A percentile compares a stretch with the other conserved stretches of the same genome.
These are phyloP conservation scores for Corella eumyota DNA, from an alignment of 23 tunicate genomes.

Conservation along the genomic window DNA sequence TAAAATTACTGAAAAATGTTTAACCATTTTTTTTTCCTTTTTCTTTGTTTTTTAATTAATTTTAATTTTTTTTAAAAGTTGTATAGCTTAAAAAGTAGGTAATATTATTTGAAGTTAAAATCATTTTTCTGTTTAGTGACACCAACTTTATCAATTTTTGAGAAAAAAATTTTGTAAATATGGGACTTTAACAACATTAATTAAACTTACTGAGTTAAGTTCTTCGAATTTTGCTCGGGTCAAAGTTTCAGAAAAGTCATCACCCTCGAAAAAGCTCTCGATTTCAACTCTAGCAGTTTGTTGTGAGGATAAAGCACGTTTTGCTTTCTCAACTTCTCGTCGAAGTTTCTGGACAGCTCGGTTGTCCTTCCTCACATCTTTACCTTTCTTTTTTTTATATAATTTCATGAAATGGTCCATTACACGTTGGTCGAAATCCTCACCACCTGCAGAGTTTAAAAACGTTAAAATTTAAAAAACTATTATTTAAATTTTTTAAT, in stretches of 20 bases:
- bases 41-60: too few species aligned
- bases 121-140: too few species aligned
- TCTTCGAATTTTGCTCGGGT: constrained; percentile 98
- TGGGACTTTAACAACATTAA: too few species aligned
- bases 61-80: too few species aligned
- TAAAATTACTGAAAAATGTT: too few species aligned
- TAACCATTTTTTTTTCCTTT: too few species aligned
- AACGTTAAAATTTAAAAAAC: background rate
- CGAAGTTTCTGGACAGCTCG: constrained; percentile 91
- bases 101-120: too few species aligned
- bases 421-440: constrained; percentile 94
- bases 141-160: too few species aligned
- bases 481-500: background rate
- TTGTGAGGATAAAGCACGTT: constrained; percentile 83
- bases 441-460: constrained; percentile 51
- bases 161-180: too few species aligned
- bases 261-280: constrained; percentile 85
- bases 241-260: constrained; percentile 90
- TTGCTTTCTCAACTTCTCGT: constrained; percentile 96
- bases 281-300: constrained; percentile 88
- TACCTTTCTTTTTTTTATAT: constrained; percentile 93
- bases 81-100: too few species aligned
- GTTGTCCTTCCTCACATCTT: constrained; percentile 79
- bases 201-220: constrained; percentile 71
- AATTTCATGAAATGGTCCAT: constrained; percentile 94